Evolutionary conservation across 2,113 vertebrate species (phyloP).

Genomic region (Tupaia chinensis): DNA sequence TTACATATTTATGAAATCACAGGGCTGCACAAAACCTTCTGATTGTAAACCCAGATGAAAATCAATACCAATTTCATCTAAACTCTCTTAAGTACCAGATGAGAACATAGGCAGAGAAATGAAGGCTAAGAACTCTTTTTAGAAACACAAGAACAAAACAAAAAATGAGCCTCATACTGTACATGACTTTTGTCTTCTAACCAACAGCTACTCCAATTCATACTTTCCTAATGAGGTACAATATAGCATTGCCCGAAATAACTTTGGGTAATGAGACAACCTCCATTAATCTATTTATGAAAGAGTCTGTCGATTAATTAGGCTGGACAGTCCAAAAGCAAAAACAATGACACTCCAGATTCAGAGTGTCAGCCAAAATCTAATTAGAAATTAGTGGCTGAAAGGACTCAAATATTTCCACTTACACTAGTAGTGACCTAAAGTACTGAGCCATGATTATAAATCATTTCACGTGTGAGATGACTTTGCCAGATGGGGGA

Average conservation of each 20-base stretch:
- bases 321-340: conserved; percentile 82
- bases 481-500: neutral
- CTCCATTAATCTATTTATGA: conserved; percentile 85
- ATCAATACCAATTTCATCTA: conserved; percentile 12
- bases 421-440: conserved; percentile 33
- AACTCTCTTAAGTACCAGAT: neutral
- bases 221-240: conserved; percentile 77
- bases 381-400: conserved; percentile 82
- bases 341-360: conserved; percentile 75
- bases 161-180: conserved; percentile 42
- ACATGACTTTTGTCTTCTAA: conserved; percentile 69
- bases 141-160: conserved; percentile 47
- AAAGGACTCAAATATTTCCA: conserved; percentile 73
- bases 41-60: conserved; percentile 32
- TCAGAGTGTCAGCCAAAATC: conserved; percentile 73
- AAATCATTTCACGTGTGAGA: conserved; percentile 41
- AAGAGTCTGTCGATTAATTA: conserved; percentile 84
- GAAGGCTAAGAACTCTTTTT: conserved; percentile 38
- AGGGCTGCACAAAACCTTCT: neutral
- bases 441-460: conserved; percentile 25
- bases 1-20: neutral
- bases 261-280: conserved; percentile 84
- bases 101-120: neutral
- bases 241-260: conserved; percentile 81
- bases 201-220: conserved; percentile 80